Evolutionary conservation across 2,797 vertebrate species (phyloP), one percentile per base, ranked within the genome.

Genomic region (Diglossa cyanea): DNA sequence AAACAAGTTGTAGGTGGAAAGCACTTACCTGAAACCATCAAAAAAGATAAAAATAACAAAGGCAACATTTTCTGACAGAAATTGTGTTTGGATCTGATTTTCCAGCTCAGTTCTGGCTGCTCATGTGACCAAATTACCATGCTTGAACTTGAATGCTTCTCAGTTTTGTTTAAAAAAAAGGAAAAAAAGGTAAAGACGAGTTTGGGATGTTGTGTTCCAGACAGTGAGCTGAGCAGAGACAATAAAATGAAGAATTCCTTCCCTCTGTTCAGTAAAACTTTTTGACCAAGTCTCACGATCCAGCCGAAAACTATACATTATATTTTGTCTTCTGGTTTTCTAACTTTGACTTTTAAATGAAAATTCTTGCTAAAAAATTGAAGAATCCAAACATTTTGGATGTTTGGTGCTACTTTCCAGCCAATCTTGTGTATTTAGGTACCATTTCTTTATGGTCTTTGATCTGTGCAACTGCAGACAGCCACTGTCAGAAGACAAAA

Each of bases 401-500:
- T 35, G 35, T 35, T 39, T 84, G 66, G 76, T 93, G 90, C 75
- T 95, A 93, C 79, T 93, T 78, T 83, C 70, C 91, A 94, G 81
- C 71, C 84, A 91, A 58, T 65, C 76, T 66, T 80, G 25, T 68
- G 54, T 68, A 62, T 42, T 94, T 85, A 94, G 93, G 85, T 75
- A 83, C 10, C 35, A 13, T 88, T 88, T 81, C 90, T 93, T 33
- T 88, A 37, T 23, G 31, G 60, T 53, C 79, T 96, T 95, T 95
- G 93, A 90, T 95, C 79, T 86, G 14, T 60, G 68, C 44, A 93
- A 58, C 50, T 86, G 92, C 94, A 95, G 78, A 90, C 75, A 95
- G 58, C 68, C 68, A 68, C 73, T 88, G 72, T 88, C 78, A 93
- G 85, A 86, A 93, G 82, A 93, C 73, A 92, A 94, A 90, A 91